phyloP scores from a whole-genome alignment of 2,888 invertebrate species.

The Netelia fuscicornis region DNA sequence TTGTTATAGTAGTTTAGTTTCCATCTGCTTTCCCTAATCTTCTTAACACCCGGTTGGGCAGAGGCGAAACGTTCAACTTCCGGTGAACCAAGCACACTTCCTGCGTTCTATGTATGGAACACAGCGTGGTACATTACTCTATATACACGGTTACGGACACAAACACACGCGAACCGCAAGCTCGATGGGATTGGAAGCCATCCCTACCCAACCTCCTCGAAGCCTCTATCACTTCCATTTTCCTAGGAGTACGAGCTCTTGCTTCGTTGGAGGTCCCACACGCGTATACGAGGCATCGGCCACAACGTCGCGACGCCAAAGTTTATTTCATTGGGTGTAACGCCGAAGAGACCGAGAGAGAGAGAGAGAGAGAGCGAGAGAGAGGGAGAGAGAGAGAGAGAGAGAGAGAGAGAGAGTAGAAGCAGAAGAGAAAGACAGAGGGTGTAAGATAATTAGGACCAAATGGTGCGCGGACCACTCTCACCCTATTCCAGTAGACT shows the following conservation, averaged over 20 bases:
- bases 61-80: constrained; percentile 41
- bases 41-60: constrained; percentile 47
- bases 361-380: constrained; percentile 4
- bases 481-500: constrained; percentile 27
- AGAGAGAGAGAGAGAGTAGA: not conserved
- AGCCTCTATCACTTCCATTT: not conserved
- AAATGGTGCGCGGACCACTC: constrained; percentile 47
- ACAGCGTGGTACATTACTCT: not conserved
- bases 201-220: not conserved
- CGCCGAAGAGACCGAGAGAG: not conserved
- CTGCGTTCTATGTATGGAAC: not conserved
- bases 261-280: constrained; percentile 6
- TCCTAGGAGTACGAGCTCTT: not conserved
- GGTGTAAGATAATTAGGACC: constrained; percentile 51
- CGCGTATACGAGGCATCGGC: constrained; percentile 10
- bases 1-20: constrained; percentile 41
- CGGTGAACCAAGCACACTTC: constrained; percentile 25
- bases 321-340: constrained; percentile 41
- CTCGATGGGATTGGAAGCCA: constrained; percentile 5
- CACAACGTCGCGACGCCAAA: constrained; percentile 27
- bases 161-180: not conserved
- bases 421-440: not conserved
- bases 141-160: not conserved
- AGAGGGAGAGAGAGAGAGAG: not conserved
- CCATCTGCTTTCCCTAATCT: constrained; percentile 59